Conservation (phyloP, 1,140 invertebrate species). For the Neodiprion virginianus region DNA sequence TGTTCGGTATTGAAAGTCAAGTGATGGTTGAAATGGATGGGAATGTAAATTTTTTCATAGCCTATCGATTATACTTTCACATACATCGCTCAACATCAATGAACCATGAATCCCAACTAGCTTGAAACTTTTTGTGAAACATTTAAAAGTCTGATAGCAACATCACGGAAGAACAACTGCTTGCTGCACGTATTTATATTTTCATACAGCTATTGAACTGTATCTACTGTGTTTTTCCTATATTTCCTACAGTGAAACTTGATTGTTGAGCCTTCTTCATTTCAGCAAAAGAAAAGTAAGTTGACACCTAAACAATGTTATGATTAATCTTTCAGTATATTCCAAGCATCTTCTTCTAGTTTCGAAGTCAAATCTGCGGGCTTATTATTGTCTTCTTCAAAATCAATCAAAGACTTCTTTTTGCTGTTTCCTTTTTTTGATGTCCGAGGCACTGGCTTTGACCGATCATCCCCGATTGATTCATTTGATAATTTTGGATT, state of each 20-base stretch:
- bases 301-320: background rate
- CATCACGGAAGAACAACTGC: no score
- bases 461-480: slow-evolving; percentile 16
- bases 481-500: slow-evolving; percentile 36
- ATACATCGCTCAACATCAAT: background rate
- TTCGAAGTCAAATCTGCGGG: slow-evolving; percentile 50
- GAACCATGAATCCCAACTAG: no score
- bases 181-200: no score
- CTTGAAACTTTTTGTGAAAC: no score
- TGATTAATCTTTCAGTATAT: slow-evolving; percentile 64
- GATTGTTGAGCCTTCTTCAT: background rate
- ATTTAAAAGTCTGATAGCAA: no score
- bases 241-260: no score
- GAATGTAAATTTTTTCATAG: background rate
- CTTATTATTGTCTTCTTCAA: slow-evolving; percentile 57
- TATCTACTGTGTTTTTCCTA: no score
- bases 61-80: background rate
- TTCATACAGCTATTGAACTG: no score
- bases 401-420: slow-evolving; percentile 59
- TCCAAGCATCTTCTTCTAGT: slow-evolving; percentile 66
- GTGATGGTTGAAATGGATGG: background rate
- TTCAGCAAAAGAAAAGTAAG: background rate
- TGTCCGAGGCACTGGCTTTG: slow-evolving; percentile 37
- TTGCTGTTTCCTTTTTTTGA: slow-evolving; percentile 49
- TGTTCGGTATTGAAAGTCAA: no score